Percentiles rank a stretch among this genome's conserved stretches.
Conservation (phyloP, 2,797 vertebrate genomes). For the Microctenopoma stevenorrisi region DNA sequence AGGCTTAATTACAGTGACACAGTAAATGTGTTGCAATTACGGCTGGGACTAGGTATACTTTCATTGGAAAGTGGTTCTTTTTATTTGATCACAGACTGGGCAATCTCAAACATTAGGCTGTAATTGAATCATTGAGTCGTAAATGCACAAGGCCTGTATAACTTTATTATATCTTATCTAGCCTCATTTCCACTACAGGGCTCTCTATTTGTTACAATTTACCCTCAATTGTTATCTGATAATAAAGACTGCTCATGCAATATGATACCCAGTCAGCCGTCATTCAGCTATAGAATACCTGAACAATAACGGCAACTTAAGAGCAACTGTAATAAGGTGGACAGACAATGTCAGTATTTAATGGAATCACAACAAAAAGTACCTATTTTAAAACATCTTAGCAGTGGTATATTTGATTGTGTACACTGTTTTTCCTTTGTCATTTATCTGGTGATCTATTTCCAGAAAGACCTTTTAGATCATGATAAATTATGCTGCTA, state of each 20-base stretch:
- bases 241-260: slow-evolving; percentile 67
- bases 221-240: slow-evolving; percentile 70
- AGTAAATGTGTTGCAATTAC: slow-evolving; percentile 41
- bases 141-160: slow-evolving; percentile 57
- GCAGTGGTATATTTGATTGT: slow-evolving; percentile 1
- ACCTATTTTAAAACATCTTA: slow-evolving; percentile 2
- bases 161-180: slow-evolving; percentile 68
- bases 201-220: slow-evolving; percentile 74
- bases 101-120: slow-evolving; percentile 51
- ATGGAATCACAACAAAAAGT: slow-evolving; percentile 25
- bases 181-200: slow-evolving; percentile 55
- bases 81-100: slow-evolving; percentile 60
- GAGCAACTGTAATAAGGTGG: slow-evolving; percentile 30
- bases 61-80: slow-evolving; percentile 47
- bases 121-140: slow-evolving; percentile 58
- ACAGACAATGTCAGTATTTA: slow-evolving; percentile 20
- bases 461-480: slow-evolving; percentile 8
- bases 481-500: slow-evolving; percentile 4
- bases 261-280: slow-evolving; percentile 35
- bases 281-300: slow-evolving; percentile 37
- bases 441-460: slow-evolving; percentile 17
- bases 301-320: slow-evolving; percentile 45
- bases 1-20: slow-evolving; percentile 52
- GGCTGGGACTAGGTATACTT: slow-evolving; percentile 20
- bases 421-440: background rate